phyloP scores from a whole-genome alignment of 2,888 invertebrate species.

The Andrena hattorfiana region DNA sequence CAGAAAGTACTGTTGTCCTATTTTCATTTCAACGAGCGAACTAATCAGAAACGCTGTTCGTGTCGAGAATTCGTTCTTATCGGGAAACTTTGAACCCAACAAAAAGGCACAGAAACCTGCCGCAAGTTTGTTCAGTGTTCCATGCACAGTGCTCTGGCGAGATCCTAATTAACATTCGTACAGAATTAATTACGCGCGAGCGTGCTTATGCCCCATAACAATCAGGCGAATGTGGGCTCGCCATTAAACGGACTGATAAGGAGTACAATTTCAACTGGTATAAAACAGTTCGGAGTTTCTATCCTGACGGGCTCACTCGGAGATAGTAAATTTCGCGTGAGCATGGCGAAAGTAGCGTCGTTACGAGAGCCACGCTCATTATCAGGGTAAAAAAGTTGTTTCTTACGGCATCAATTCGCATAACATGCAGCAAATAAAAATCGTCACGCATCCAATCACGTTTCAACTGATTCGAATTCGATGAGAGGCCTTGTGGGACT shows the following conservation, averaged over 20 bases:
- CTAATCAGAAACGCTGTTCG: background rate
- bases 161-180: slow-evolving; percentile 45
- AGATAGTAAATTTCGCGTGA: slow-evolving; percentile 37
- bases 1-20: background rate
- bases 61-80: background rate
- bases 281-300: slow-evolving; percentile 31
- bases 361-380: slow-evolving; percentile 26
- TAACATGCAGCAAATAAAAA: slow-evolving; percentile 6
- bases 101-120: background rate
- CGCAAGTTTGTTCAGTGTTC: background rate
- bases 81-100: background rate
- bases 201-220: slow-evolving; percentile 42
- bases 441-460: background rate
- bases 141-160: background rate
- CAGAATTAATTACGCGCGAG: slow-evolving; percentile 37
- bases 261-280: slow-evolving; percentile 37
- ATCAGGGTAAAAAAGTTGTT: slow-evolving; percentile 35
- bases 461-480: background rate
- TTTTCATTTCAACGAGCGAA: background rate
- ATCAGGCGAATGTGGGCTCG: background rate
- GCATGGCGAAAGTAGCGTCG: slow-evolving; percentile 22
- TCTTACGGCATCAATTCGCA: slow-evolving; percentile 7
- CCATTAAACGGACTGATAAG: slow-evolving; percentile 44
- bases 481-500: background rate
- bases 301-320: slow-evolving; percentile 9